Conservation (phyloP, 2,113 vertebrate genomes). For the Amia ocellicauda region DNA sequence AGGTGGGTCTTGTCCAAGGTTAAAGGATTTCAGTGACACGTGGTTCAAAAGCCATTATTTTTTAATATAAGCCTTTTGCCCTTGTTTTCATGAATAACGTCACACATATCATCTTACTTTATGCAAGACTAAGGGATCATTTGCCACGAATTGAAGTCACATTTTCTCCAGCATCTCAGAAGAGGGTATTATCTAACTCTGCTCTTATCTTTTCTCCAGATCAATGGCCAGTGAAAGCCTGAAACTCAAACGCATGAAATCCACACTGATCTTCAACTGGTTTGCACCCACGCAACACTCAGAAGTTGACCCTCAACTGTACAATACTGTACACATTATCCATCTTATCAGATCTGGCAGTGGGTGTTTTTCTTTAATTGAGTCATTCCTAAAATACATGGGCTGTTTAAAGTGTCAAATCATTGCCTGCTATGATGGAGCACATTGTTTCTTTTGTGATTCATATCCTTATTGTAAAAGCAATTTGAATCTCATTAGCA, state of each 20-base stretch:
- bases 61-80: constrained; percentile 5
- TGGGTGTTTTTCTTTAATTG: background rate
- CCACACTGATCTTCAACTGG: constrained; percentile 30
- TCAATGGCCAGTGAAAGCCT: constrained; percentile 37
- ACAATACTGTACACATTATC: constrained; percentile 32
- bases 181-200: constrained; percentile 44
- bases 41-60: too few relatives aligned
- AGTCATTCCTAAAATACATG: constrained; percentile 1
- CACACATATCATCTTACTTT: constrained; percentile 34
- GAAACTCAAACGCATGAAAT: constrained; percentile 21
- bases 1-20: too few relatives aligned
- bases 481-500: constrained; percentile 17
- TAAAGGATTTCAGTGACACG: too few relatives aligned
- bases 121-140: constrained; percentile 57
- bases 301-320: constrained; percentile 30
- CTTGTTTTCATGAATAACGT: constrained; percentile 58
- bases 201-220: constrained; percentile 38
- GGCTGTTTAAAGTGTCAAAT: constrained; percentile 2
- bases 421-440: constrained; percentile 17
- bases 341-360: constrained; percentile 23
- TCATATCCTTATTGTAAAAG: background rate
- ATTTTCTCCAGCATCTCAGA: constrained; percentile 47
- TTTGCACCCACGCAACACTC: constrained; percentile 37
- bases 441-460: constrained; percentile 9
- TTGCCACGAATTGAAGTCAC: constrained; percentile 43